Evolutionary conservation across 2,888 invertebrate genomes (phyloP).

Genomic region (Patella ulyssiponensis): DNA sequence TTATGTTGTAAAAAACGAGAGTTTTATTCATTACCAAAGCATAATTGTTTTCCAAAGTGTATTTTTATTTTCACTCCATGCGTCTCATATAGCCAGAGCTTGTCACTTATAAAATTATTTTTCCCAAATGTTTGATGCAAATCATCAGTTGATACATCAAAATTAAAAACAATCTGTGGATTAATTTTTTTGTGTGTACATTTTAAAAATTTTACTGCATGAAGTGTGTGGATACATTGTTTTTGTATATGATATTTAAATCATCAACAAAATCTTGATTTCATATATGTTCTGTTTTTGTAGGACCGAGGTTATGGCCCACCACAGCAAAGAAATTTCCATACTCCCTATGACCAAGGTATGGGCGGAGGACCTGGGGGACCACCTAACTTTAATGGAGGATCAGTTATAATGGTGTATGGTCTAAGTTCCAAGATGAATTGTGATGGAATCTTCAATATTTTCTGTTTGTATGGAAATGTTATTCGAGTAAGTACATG

Average conservation of each 20-base stretch:
- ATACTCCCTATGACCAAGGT: conserved; percentile 28
- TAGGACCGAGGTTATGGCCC: conserved; percentile 42
- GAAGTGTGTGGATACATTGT: not conserved
- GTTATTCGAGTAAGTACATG: conserved; percentile 86
- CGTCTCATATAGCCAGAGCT: not conserved
- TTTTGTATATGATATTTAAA: not conserved
- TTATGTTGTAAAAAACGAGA: not conserved
- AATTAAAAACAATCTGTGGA: not conserved
- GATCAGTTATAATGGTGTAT: conserved; percentile 98
- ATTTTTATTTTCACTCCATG: not conserved
- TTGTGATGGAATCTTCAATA: conserved; percentile 95
- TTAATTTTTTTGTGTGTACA: not conserved
- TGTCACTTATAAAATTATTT: too few species aligned
- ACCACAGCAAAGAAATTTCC: conserved; percentile 23
- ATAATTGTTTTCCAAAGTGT: not conserved
- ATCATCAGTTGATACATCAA: not conserved
- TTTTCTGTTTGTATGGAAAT: conserved; percentile 98
- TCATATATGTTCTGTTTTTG: conserved; percentile 11
- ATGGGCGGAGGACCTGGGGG: conserved; percentile 25
- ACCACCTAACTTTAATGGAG: conserved; percentile 46
- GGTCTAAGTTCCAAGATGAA: conserved; percentile 95
- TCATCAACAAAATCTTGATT: too few species aligned
- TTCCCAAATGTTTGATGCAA: too few species aligned
- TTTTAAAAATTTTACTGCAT: not conserved
- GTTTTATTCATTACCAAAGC: not conserved